Conservation (phyloP, 92 coral and sea anemone genomes). For the Palythoa caribaeorum region DNA sequence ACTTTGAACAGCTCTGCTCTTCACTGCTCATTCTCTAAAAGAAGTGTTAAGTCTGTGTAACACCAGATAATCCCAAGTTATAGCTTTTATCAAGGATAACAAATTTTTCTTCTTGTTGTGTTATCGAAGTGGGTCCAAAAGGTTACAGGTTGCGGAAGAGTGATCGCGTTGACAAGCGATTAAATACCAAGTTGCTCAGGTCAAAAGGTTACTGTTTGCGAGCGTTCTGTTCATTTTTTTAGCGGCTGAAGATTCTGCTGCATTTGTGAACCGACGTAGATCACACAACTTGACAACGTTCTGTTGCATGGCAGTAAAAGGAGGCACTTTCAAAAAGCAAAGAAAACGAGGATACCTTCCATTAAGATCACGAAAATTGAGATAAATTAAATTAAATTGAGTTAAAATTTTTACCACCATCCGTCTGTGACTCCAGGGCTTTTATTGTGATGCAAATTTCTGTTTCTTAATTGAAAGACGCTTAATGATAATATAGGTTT, state of each 20-base stretch:
- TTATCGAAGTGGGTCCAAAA: background rate
- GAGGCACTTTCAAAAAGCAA: background rate
- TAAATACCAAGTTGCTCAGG: slow-evolving; percentile 13
- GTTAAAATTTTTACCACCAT: background rate
- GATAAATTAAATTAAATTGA: background rate
- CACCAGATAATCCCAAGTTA: slow-evolving; percentile 6
- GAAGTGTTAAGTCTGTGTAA: background rate
- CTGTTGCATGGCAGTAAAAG: background rate
- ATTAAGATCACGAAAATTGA: slow-evolving; percentile 24
- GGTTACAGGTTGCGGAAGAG: background rate
- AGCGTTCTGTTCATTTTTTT: background rate
- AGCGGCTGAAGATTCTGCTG: background rate
- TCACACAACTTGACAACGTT: background rate
- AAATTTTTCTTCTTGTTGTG: background rate
- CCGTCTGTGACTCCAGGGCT: background rate
- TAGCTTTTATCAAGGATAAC: background rate
- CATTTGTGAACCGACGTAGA: background rate
- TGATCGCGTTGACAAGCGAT: slow-evolving; percentile 38
- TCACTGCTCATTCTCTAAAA: too few species aligned
- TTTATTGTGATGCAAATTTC: background rate
- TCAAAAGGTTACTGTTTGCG: slow-evolving; percentile 23
- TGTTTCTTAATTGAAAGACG: background rate
- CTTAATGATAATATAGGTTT: background rate
- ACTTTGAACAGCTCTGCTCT: background rate
- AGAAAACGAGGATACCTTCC: background rate